Base-by-base conservation (phyloP, 2,888 invertebrate species). In the Carterocephalus palaemon region DNA sequence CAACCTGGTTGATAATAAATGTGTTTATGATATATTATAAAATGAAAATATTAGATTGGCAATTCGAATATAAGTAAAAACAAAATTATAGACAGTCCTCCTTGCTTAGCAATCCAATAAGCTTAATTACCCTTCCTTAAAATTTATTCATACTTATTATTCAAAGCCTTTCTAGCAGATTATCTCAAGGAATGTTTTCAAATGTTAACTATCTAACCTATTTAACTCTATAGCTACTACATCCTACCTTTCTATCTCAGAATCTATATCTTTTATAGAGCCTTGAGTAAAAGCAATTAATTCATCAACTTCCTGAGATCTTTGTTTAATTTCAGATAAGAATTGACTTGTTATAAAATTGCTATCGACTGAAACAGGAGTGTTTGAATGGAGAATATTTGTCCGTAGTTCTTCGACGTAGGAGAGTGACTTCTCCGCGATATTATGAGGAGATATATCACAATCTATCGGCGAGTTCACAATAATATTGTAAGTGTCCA, bases 171-270 rank as follows among this genome's bases (percentile, higher is more conserved):
- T n/a, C n/a, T n/a, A n/a, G n/a, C n/a, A n/a, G n/a, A n/a, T n/a
- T n/a, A n/a, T n/a, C n/a, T n/a, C n/a, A n/a, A n/a, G n/a, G n/a
- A n/a, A n/a, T n/a, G n/a, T n/a, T n/a, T n/a, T n/a, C n/a, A n/a
- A n/a, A n/a, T n/a, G n/a, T n/a, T n/a, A n/a, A n/a, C n/a, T n/a
- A n/a, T n/a, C n/a, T n/a, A n/a, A n/a, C n/a, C n/a, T n/a, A n/a
- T n/a, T n/a, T n/a, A n/a, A n/a, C n/a, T n/a, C n/a, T n/a, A n/a
- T n/a, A n/a, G n/a, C n/a, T n/a, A n/a, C n/a, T n/a, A n/a, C n/a
- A n/a, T n/a, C n/a, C 49, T 53, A 86, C 87, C 80, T 80, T 47
- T 63, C 62, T 47, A 77, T 82, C 56, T 86, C 82, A 19, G 55
- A 52, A 40, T 79, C 70, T 12, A 75, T 53, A 51, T 86, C 85